Evolutionary conservation across 2,113 vertebrate species (phyloP), one percentile per base, ranked within the genome.

Genomic region (Psittacara wagleri): DNA sequence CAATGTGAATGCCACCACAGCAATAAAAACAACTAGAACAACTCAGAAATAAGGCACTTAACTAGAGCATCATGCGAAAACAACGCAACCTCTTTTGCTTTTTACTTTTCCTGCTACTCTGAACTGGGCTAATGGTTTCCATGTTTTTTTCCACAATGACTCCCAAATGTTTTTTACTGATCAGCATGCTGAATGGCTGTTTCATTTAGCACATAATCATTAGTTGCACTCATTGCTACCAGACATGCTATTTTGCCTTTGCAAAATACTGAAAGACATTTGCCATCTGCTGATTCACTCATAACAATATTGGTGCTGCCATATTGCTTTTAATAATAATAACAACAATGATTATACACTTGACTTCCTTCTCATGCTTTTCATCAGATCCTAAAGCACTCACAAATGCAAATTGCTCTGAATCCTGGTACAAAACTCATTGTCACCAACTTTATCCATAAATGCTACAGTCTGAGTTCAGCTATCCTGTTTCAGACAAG

Each of bases 151-250:
- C 94, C 95, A 94, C 84, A 86, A 86, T 74, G 93, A 94, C 69
- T 94, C 92, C 63, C 86, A 96, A 96, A 97, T 95, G 95, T 88
- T 97, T 97, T 96, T 97, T 95, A 93, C 96, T 87, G 90, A 94
- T 49, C 88, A 72, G 54, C 57, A 61, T 27, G 68, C 57, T 88
- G 90, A 93, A 96, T 82, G 93, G 93, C 91, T 94, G 92, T 96
- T 97, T 93, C 95, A 86, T 96, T 97, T 94, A 94, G 86, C 95
- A 96, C 93, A 76, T 96, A 86, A 96, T 95, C 92, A 94, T 96
- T 95, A 94, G 79, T 46, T 91, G 88, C 15, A 44, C 54, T 92
- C 59, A 54, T 86, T 84, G 92, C 93, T 95, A 92, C 88, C 72
- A 93, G 96, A 81, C 92, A 84, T 46, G 6, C 84, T 90, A 92